Conservation (phyloP, 1,140 invertebrate species). For the Tachypleus tridentatus region DNA sequence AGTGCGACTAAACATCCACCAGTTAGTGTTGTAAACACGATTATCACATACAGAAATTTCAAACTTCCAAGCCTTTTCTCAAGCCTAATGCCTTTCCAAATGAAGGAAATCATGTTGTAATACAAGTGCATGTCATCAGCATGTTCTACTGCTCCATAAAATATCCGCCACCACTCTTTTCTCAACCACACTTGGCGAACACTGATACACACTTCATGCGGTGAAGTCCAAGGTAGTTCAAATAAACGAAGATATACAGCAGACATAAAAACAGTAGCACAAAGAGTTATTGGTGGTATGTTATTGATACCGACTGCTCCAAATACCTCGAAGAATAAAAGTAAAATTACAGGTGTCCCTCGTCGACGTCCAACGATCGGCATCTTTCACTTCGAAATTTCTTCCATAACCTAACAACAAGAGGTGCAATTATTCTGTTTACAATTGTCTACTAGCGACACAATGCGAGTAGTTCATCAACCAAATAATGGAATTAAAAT, state of each 20-base stretch:
- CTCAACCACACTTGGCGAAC: slow-evolving; percentile 40
- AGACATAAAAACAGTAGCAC: slow-evolving; percentile 35
- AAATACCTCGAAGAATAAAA: slow-evolving; percentile 32
- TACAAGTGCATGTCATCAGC: slow-evolving; percentile 58
- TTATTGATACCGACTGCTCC: slow-evolving; percentile 42
- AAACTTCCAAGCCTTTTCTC: slow-evolving; percentile 44
- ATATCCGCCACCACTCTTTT: slow-evolving; percentile 44
- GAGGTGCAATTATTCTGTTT: too few relatives aligned
- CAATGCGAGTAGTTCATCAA: too few relatives aligned
- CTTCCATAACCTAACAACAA: too few relatives aligned
- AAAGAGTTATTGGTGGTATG: slow-evolving; percentile 50
- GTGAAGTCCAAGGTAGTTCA: slow-evolving; percentile 40
- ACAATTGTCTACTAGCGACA: too few relatives aligned
- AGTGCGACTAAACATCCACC: slow-evolving; percentile 43
- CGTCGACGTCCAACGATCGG: slow-evolving; percentile 6
- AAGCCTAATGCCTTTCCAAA: slow-evolving; percentile 47
- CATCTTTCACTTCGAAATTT: background rate
- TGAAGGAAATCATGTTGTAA: slow-evolving; percentile 58
- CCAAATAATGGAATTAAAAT: too few relatives aligned
- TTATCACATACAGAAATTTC: slow-evolving; percentile 46
- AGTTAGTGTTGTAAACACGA: slow-evolving; percentile 42
- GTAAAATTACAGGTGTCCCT: slow-evolving; percentile 29
- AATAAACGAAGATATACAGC: slow-evolving; percentile 30
- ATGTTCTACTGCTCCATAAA: slow-evolving; percentile 51
- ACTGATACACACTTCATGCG: slow-evolving; percentile 47